Percentiles rank a stretch among this genome's conserved stretches.
These are phyloP conservation scores for Phrynosoma platyrhinos DNA, from an alignment of 2,113 vertebrate genomes.

Conservation along the genomic window DNA sequence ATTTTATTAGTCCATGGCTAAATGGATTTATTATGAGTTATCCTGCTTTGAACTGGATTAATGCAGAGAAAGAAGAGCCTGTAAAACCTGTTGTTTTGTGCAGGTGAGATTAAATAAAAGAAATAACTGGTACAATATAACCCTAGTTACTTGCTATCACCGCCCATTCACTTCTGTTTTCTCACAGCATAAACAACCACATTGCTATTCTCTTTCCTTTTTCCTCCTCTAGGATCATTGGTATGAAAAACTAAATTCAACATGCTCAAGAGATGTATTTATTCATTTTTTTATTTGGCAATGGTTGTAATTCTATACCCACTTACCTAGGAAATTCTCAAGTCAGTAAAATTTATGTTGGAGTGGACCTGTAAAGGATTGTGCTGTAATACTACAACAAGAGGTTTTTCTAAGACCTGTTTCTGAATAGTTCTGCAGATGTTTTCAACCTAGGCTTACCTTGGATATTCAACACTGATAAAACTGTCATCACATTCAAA, in stretches of 20 bases:
- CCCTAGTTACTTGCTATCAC: not conserved
- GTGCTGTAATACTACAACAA: not conserved
- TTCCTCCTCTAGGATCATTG: not conserved
- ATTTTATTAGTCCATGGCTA: conserved; percentile 44
- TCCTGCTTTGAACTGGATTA: conserved; percentile 17
- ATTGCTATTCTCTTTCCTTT: not conserved
- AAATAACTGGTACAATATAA: not conserved
- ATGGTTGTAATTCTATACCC: no score
- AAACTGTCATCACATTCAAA: conserved; percentile 7
- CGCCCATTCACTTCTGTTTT: not conserved
- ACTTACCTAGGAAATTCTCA: not conserved
- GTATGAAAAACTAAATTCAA: not conserved
- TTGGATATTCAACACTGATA: conserved; percentile 12
- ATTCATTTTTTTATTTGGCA: no score
- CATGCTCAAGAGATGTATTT: not conserved
- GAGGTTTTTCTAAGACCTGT: not conserved
- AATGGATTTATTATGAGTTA: conserved; percentile 21
- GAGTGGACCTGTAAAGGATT: not conserved
- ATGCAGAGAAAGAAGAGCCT: not conserved
- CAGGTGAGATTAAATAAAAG: no score
- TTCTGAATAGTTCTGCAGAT: not conserved
- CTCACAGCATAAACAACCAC: not conserved
- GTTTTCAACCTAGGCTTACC: not conserved
- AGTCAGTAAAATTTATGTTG: not conserved
- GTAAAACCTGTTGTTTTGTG: no score